Conservation (phyloP, 2,888 invertebrate species). For the Osedax frankpressi region DNA sequence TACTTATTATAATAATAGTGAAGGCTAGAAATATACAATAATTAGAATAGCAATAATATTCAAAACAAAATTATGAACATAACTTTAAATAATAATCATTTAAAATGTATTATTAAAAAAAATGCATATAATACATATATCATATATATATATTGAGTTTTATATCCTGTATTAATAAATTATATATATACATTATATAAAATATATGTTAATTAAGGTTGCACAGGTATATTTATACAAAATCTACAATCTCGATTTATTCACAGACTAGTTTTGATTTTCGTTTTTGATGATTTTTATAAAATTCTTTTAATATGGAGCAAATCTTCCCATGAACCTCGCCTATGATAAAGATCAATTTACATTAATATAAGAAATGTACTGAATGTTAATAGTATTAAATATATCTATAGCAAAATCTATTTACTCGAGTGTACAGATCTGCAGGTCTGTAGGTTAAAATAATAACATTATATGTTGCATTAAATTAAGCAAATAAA, state of each 20-base stretch:
- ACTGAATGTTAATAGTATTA: too few relatives aligned
- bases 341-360: neutral
- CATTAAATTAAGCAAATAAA: too few relatives aligned
- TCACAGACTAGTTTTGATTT: neutral
- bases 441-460: too few relatives aligned
- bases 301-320: neutral
- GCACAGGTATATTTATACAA: neutral
- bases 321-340: neutral
- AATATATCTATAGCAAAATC: too few relatives aligned
- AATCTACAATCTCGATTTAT: neutral
- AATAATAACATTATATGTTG: too few relatives aligned
- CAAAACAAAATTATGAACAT: neutral
- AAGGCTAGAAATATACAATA: neutral
- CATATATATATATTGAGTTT: neutral
- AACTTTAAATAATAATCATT: neutral
- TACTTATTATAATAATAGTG: too few relatives aligned
- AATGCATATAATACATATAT: neutral
- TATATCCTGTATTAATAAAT: neutral
- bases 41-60: neutral
- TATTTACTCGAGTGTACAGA: too few relatives aligned
- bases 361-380: neutral
- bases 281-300: neutral
- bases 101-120: neutral
- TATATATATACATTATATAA: neutral
- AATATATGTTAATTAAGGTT: too few relatives aligned